phyloP scores from a whole-genome alignment of 1,140 invertebrate genomes.

The Pseudomyrmex gracilis region DNA sequence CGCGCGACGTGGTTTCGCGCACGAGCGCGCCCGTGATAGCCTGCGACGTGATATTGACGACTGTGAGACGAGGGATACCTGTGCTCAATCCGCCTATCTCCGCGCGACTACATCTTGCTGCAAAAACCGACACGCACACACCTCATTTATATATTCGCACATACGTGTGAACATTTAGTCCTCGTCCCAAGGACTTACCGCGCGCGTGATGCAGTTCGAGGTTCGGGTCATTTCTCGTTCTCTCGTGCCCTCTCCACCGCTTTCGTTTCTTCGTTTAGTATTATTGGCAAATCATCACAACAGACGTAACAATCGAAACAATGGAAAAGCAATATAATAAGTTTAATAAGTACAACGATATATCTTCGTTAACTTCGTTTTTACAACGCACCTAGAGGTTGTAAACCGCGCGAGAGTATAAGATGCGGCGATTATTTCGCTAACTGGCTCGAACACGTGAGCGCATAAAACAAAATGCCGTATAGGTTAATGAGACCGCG shows the following conservation, averaged over 20 bases:
- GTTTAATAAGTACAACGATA: constrained; percentile 30
- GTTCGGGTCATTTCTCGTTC: neutral
- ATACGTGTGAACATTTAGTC: constrained; percentile 2
- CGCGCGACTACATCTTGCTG: neutral
- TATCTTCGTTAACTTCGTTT: constrained; percentile 30
- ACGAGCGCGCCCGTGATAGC: constrained; percentile 38
- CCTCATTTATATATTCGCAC: neutral
- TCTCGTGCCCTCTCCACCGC: neutral
- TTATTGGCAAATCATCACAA: too few species aligned
- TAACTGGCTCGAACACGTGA: constrained; percentile 54
- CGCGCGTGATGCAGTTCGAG: too few species aligned
- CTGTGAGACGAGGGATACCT: constrained; percentile 41
- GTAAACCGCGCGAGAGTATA: constrained; percentile 59
- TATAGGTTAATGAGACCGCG: constrained; percentile 68
- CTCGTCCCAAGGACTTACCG: neutral
- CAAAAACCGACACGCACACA: neutral
- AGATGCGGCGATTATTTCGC: constrained; percentile 70
- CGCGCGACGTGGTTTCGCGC: constrained; percentile 24
- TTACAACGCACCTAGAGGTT: constrained; percentile 22
- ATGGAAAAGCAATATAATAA: constrained; percentile 17
- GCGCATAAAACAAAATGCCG: constrained; percentile 67
- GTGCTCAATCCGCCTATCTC: constrained; percentile 50
- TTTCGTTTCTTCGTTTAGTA: neutral
- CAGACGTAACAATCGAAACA: neutral
- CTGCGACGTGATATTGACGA: constrained; percentile 41